These are phyloP conservation scores for Drosophila pachea DNA, from an alignment of 1,140 invertebrate species.

Conservation along the genomic window DNA sequence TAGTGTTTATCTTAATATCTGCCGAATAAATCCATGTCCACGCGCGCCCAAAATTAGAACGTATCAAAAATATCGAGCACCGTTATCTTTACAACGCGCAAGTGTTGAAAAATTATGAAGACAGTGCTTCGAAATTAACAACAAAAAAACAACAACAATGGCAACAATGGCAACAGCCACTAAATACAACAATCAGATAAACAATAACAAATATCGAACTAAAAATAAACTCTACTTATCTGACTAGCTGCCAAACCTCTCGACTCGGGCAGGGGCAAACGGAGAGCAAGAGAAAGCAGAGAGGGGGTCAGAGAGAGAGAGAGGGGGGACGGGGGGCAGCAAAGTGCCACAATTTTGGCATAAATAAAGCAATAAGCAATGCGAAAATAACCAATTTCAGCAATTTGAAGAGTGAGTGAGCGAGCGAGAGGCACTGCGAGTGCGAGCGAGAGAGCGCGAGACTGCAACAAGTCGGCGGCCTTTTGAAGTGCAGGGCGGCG, in stretches of 20 bases:
- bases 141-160: conserved; percentile 27
- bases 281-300: not conserved
- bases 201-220: conserved; percentile 32
- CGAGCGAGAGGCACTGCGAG: not conserved
- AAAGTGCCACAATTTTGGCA: conserved; percentile 30
- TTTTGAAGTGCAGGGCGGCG: conserved; percentile 54
- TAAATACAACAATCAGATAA: conserved; percentile 74
- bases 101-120: conserved; percentile 39
- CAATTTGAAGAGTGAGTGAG: conserved; percentile 36
- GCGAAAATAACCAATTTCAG: conserved; percentile 60
- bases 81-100: conserved; percentile 29
- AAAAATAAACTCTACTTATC: conserved; percentile 43
- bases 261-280: not conserved
- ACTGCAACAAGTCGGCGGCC: conserved; percentile 40
- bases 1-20: not conserved
- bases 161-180: conserved; percentile 36
- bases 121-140: conserved; percentile 39
- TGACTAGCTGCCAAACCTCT: conserved; percentile 5
- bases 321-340: not conserved
- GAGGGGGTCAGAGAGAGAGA: not conserved
- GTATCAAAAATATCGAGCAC: too few species aligned
- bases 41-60: too few species aligned
- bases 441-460: not conserved
- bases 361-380: conserved; percentile 43
- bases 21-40: not conserved